These are phyloP conservation scores for Pseudeuparius sepicola DNA, from an alignment of 2,888 invertebrate species.

Conservation along the genomic window DNA sequence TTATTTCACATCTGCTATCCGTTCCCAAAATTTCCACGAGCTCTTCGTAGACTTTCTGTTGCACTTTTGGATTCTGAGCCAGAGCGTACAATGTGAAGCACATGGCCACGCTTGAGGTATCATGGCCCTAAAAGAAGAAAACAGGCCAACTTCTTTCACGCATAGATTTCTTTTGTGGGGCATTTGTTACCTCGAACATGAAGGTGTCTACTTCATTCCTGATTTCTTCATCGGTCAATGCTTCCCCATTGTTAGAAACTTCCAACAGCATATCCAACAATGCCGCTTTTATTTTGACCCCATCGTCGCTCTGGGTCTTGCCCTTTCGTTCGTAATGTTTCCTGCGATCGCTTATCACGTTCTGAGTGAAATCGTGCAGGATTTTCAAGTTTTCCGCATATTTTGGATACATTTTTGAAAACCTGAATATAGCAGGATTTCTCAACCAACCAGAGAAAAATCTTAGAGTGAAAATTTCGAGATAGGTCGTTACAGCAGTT, in stretches of 20 bases:
- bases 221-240: constrained; percentile 41
- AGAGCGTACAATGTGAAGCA: constrained; percentile 43
- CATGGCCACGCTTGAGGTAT: constrained; percentile 46
- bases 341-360: constrained; percentile 44
- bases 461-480: constrained; percentile 27
- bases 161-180: too few relatives aligned
- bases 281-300: constrained; percentile 25
- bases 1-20: constrained; percentile 26
- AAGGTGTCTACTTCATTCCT: constrained; percentile 49
- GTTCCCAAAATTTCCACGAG: constrained; percentile 27
- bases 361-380: constrained; percentile 47
- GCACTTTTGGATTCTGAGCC: constrained; percentile 41
- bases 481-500: constrained; percentile 32
- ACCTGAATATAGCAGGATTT: constrained; percentile 24
- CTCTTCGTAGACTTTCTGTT: constrained; percentile 33
- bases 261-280: constrained; percentile 37
- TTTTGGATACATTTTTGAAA: constrained; percentile 22
- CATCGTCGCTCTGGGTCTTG: constrained; percentile 21
- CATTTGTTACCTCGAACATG: constrained; percentile 47
- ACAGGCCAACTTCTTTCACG: too few relatives aligned
- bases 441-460: constrained; percentile 28
- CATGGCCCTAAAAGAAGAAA: constrained; percentile 39
- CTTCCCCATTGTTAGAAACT: constrained; percentile 37
- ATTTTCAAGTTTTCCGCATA: constrained; percentile 42
- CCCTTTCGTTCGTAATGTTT: constrained; percentile 23